Base-by-base conservation (phyloP, 2,113 vertebrate species). In the Eulacestoma nigropectus region DNA sequence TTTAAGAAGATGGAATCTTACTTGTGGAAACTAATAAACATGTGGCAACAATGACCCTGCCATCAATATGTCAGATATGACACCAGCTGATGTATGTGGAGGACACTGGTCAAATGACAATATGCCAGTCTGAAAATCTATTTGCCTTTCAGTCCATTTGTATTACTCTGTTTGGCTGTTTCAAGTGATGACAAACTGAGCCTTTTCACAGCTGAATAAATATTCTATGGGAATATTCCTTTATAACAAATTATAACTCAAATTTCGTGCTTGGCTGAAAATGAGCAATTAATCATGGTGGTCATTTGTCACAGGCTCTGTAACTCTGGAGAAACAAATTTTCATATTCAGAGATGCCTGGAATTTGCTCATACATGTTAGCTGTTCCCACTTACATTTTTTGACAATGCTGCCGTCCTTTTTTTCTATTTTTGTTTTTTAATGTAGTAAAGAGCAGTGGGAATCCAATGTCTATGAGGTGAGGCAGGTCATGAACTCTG, bases 211-310 rank as follows among this genome's bases (percentile, higher is more conserved):
- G 49, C 16, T 87, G 67, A 91, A 23, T 86, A 90, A 77, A 15
- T 60, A 53, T 75, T 96, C 57, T 49, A 11, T 26, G 27, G 27
- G 15, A 57, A 41, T 68, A 44, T 75, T 84, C 46, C 50, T 76
- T 81, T 86, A 14, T 41, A 80, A 85, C 33, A 87, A 87, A 94
- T 92, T 42, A 73, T 68, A 83, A 80, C 47, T 86, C 62, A 80
- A 59, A 68, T 90, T 82, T 94, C 85, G 26, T 80, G 52, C 84
- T 91, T 75, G 55, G 62, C 37, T 95, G 86, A 84, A 93, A 94
- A 89, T n/a, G 78, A 93, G n/a, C 53, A 81, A 65, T 96, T 96
- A 90, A 76, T 85, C 86, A 57, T 29, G n/a, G 46, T 63, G 62
- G 50, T 77, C 53, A 90, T 95, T 96, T 77, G 26, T 93, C 74